These are phyloP conservation scores for Caenorhabditis remanei DNA, from an alignment of 1,140 invertebrate genomes.

Conservation along the genomic window DNA sequence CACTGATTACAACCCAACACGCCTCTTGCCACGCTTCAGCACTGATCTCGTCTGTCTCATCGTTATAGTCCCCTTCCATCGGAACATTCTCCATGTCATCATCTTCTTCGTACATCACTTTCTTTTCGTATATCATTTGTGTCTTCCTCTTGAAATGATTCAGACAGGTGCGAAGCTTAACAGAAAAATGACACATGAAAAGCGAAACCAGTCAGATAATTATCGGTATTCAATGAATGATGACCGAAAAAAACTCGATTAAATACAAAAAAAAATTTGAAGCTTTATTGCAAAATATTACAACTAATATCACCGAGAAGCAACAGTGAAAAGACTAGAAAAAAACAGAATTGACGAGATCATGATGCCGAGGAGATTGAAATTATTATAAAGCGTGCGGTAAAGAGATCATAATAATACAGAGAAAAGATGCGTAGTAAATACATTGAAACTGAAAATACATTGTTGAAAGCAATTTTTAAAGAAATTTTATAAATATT, in stretches of 20 bases:
- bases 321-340: neutral
- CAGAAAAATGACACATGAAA: neutral
- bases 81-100: slow-evolving; percentile 40
- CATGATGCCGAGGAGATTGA: neutral
- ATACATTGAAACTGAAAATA: too few relatives aligned
- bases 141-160: neutral
- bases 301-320: neutral
- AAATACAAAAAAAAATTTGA: slow-evolving; percentile 51
- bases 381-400: neutral
- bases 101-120: slow-evolving; percentile 61
- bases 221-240: neutral
- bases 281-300: slow-evolving; percentile 53
- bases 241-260: neutral
- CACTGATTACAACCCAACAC: slow-evolving; percentile 99
- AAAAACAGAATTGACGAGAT: slow-evolving; percentile 6
- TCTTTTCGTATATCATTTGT: too few relatives aligned
- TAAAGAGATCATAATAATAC: neutral
- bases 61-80: slow-evolving; percentile 67
- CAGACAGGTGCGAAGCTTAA: neutral
- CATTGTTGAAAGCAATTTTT: too few relatives aligned
- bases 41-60: neutral
- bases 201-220: neutral
- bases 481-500: too few relatives aligned
- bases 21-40: slow-evolving; percentile 94
- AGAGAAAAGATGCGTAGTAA: too few relatives aligned